phyloP scores from a whole-genome alignment of 2,888 invertebrate genomes.

The Lithophane leautieri region DNA sequence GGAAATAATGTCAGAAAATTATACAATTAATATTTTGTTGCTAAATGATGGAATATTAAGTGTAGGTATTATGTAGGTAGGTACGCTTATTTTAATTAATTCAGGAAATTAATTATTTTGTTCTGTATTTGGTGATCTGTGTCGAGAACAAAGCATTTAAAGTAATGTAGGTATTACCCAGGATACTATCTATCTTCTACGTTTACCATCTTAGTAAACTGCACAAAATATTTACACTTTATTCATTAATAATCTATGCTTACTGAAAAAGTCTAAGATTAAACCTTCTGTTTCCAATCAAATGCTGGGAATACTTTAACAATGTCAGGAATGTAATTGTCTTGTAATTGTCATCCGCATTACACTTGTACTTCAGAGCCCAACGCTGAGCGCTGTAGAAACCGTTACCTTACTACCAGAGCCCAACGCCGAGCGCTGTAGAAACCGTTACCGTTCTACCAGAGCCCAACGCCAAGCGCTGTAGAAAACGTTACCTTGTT shows the following conservation, averaged over 20 bases:
- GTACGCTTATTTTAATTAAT: not conserved
- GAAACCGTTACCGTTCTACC: not conserved
- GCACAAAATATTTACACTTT: not conserved
- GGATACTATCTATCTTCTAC: not conserved
- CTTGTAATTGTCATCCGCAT: not conserved
- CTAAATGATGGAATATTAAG: slow-evolving; percentile 9
- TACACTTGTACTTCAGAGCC: not conserved
- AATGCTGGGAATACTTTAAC: not conserved
- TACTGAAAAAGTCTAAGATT: not conserved
- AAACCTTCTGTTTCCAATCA: not conserved
- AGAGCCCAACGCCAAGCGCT: not conserved
- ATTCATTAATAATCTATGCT: not conserved
- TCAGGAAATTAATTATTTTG: not conserved
- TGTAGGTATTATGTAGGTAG: not conserved
- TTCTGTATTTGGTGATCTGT: not conserved
- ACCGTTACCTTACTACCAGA: not conserved
- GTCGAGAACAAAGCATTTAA: not conserved
- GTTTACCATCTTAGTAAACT: not conserved
- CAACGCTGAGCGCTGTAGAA: not conserved
- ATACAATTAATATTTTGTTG: not conserved
- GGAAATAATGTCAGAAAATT: slow-evolving; percentile 10
- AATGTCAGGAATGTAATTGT: not conserved
- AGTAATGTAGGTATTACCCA: not conserved
- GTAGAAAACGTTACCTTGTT: not conserved
- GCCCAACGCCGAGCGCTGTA: not conserved